Evolutionary conservation across 2,888 invertebrate species (phyloP), one percentile per base, ranked within the genome.

Genomic region (Schizaphis graminum): DNA sequence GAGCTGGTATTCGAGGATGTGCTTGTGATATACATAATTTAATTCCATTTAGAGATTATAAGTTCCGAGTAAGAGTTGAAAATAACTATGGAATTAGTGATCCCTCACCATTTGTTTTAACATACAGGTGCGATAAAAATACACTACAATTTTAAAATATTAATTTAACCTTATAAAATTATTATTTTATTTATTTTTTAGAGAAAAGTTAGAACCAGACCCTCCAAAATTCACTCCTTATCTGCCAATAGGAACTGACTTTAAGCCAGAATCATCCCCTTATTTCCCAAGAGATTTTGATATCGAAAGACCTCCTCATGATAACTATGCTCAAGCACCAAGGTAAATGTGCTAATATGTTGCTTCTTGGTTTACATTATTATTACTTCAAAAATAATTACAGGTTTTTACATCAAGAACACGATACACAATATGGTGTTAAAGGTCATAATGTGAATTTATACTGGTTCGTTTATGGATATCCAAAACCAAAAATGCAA

Each of bases 81-180:
- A 99, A 99, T 96, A 98, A 98, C 96, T 98, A 98, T 96, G 99
- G 99, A 87, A 97, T 99, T 95, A 99, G 99, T 96, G 99, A 99
- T 96, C 99, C 99, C 0, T 99, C 99, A 94, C 99, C 99, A 1
- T 98, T 97, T 95, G 98, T 98, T 3, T 97, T 97, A 95, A 98
- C 98, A 0, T 97, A 98, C 95, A 96, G 96, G 96, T 96, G 95
- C 94, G 57, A 53, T 61, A 41, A 41, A 35, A 49, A 77, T 91
- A 24, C 16, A 87, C 13, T 49, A 44, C 10, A n/a, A 44, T 56
- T 53, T 85, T 49, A 90, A 28, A 56, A 56, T 88, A 35, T 28
- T 84, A 56, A 56, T 77, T 86, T 85, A 86, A 87, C 21, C 7
- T 77, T 77, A 35, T 77, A 4, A 91, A 89, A 53, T 91, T 11